Percentiles rank a stretch among this genome's conserved stretches.
Evolutionary conservation across 2,113 vertebrate genomes (phyloP).

Genomic region (Pluvialis apricaria): DNA sequence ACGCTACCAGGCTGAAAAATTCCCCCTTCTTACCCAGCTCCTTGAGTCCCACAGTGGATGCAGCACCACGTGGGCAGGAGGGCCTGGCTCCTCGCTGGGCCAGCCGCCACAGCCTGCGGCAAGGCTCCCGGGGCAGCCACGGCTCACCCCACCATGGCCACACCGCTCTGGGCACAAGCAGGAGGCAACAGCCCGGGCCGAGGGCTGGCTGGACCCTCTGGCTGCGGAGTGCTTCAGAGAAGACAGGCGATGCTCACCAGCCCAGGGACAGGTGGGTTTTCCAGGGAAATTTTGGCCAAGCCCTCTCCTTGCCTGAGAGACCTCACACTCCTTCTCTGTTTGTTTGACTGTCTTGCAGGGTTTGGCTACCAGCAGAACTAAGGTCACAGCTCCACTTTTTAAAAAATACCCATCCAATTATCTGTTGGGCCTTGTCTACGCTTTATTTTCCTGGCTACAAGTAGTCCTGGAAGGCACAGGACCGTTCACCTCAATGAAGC

Average conservation of each 20-base stretch:
- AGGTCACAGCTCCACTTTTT: not conserved
- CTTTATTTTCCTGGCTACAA: not conserved
- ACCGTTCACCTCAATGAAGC: not conserved
- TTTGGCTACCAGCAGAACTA: not conserved
- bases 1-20: not conserved
- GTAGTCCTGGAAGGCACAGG: not conserved
- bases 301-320: not conserved
- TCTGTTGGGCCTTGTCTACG: not conserved
- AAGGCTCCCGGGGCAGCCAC: accelerated
- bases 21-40: not conserved
- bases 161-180: accelerated
- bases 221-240: not conserved
- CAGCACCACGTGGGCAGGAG: accelerated
- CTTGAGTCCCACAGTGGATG: accelerated
- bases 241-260: not conserved
- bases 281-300: not conserved
- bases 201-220: not conserved
- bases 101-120: not conserved
- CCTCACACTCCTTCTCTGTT: not conserved
- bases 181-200: not conserved
- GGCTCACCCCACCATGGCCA: not conserved
- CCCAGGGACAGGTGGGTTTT: not conserved
- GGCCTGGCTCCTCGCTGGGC: accelerated
- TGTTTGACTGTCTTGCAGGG: not conserved
- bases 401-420: not conserved